A percentile compares a stretch with the other conserved stretches of the same genome.
phyloP scores from a whole-genome alignment of 1,140 invertebrate species.

The Formica selysi region DNA sequence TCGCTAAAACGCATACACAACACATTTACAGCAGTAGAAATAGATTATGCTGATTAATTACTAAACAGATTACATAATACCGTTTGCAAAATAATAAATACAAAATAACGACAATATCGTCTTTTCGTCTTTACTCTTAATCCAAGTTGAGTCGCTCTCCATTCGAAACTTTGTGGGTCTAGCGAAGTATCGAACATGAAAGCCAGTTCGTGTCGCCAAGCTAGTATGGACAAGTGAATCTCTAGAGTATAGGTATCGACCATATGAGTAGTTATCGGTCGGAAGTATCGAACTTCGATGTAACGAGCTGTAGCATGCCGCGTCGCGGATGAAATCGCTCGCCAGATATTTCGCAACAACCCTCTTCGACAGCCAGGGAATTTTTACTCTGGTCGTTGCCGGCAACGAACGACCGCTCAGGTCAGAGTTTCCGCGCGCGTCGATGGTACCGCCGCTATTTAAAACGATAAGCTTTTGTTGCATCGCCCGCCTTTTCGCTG shows the following conservation, averaged over 20 bases:
- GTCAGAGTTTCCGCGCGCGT: slow-evolving; percentile 15
- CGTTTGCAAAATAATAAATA: neutral
- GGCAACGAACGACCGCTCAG: neutral
- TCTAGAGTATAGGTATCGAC: slow-evolving; percentile 44
- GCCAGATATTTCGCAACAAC: slow-evolving; percentile 13
- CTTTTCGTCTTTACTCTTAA: neutral
- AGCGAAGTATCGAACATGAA: slow-evolving; percentile 21
- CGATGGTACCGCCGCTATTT: slow-evolving; percentile 24
- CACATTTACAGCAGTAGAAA: neutral
- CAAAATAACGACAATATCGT: neutral
- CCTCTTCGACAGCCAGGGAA: neutral
- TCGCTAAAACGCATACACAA: neutral
- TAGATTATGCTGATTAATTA: neutral
- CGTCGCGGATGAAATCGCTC: slow-evolving; percentile 24
- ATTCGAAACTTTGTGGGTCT: slow-evolving; percentile 41
- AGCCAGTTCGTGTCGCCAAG: slow-evolving; percentile 29
- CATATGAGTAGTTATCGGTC: slow-evolving; percentile 44
- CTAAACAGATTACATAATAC: neutral
- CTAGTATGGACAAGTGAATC: slow-evolving; percentile 51
- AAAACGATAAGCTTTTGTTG: slow-evolving; percentile 46
- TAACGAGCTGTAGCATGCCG: slow-evolving; percentile 30
- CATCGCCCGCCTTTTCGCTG: neutral
- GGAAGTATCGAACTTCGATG: slow-evolving; percentile 53
- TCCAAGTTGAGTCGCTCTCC: slow-evolving; percentile 25
- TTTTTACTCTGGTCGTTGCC: slow-evolving; percentile 15